These are phyloP conservation scores for Erethizon dorsatum DNA, from an alignment of 2,797 vertebrate genomes.

Conservation along the genomic window DNA sequence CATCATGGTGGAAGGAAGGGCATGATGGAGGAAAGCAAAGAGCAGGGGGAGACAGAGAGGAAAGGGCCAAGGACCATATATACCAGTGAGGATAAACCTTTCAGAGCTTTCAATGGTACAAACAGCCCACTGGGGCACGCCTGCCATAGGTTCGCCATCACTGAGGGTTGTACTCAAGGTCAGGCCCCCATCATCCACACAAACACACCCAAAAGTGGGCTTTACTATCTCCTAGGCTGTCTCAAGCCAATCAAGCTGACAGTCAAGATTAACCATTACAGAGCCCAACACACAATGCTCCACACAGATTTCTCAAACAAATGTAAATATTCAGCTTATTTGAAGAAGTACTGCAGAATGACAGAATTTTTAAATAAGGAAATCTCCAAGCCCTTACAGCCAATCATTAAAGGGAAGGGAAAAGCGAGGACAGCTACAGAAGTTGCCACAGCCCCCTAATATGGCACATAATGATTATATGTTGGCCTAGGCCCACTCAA, in stretches of 20 bases:
- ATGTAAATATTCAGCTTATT: background rate
- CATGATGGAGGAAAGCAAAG: background rate
- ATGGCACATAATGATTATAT: rapidly evolving
- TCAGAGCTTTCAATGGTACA: background rate
- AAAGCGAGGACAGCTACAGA: background rate
- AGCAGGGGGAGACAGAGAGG: background rate
- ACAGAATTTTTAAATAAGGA: background rate
- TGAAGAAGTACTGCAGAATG: slow-evolving; percentile 25
- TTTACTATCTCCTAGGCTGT: background rate
- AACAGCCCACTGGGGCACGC: background rate
- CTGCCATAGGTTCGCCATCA: background rate
- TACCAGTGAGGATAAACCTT: background rate
- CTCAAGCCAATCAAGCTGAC: background rate
- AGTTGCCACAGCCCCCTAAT: background rate
- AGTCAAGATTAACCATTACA: background rate
- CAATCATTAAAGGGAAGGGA: background rate
- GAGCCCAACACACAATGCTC: background rate
- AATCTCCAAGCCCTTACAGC: background rate
- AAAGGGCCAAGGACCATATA: background rate
- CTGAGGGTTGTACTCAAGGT: background rate
- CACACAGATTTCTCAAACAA: background rate
- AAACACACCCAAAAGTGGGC: background rate
- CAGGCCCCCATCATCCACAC: background rate
- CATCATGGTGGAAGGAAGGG: background rate
- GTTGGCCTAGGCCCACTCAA: background rate